Percentiles rank a stretch among this genome's conserved stretches.
phyloP scores from a whole-genome alignment of 2,888 invertebrate species.

The Ennomos quercinarius region DNA sequence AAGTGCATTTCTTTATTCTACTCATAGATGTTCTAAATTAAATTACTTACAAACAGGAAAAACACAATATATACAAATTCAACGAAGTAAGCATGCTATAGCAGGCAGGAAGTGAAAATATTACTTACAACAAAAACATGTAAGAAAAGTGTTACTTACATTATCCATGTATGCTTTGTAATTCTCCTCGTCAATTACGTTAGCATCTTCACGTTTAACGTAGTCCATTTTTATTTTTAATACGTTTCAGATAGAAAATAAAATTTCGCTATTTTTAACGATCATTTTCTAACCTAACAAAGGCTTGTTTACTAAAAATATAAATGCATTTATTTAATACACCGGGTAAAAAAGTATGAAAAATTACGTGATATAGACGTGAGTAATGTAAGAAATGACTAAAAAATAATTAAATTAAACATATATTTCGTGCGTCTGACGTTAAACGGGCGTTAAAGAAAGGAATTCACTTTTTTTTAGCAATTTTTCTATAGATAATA shows the following conservation, averaged over 20 bases:
- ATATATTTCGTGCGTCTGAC: slow-evolving; percentile 58
- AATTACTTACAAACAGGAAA: too few species aligned
- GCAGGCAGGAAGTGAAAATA: too few species aligned
- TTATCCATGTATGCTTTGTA: slow-evolving; percentile 75
- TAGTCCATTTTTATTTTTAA: slow-evolving; percentile 66
- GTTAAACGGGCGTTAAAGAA: slow-evolving; percentile 61
- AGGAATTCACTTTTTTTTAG: slow-evolving; percentile 53
- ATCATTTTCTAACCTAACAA: slow-evolving; percentile 65
- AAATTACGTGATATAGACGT: slow-evolving; percentile 8
- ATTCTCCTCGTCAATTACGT: slow-evolving; percentile 69
- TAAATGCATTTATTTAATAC: neutral
- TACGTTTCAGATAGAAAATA: slow-evolving; percentile 19
- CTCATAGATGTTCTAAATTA: too few species aligned
- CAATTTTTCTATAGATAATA: slow-evolving; percentile 29
- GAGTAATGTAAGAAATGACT: neutral
- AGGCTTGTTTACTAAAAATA: slow-evolving; percentile 2
- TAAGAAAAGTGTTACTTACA: slow-evolving; percentile 57
- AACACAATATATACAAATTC: too few species aligned
- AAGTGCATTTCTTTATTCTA: too few species aligned
- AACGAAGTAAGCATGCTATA: slow-evolving; percentile 29
- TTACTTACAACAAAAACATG: too few species aligned
- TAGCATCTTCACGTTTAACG: slow-evolving; percentile 75
- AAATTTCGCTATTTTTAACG: slow-evolving; percentile 49
- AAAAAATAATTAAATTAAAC: slow-evolving; percentile 33
- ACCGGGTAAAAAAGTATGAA: slow-evolving; percentile 2